A percentile compares a stretch with the other conserved stretches of the same genome.
Conservation (phyloP, 2,888 invertebrate species). For the Kryphioiulus occultus region DNA sequence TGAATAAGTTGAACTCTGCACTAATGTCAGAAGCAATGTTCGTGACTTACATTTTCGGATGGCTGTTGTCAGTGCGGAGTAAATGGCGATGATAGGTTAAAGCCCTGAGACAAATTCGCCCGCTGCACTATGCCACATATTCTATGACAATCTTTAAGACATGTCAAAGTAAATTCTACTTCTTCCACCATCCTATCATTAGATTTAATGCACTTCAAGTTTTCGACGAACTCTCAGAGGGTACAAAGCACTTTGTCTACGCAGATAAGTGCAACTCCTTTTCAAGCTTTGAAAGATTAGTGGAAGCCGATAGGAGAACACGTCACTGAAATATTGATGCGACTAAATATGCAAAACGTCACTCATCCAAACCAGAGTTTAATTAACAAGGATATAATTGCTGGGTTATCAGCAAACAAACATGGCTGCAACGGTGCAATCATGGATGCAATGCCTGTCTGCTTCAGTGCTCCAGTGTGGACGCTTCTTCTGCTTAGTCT, state of each 20-base stretch:
- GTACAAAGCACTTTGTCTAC: conserved; percentile 37
- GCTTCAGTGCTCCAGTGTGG: conserved; percentile 32
- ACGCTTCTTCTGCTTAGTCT: conserved; percentile 8
- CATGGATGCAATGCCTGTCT: conserved; percentile 24
- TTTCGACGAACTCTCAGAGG: conserved; percentile 34
- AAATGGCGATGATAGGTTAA: conserved; percentile 24
- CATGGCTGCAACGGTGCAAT: conserved; percentile 43
- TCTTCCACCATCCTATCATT: conserved; percentile 36
- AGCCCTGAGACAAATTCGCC: conserved; percentile 27
- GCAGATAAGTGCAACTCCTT: conserved; percentile 40
- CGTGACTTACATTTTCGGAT: not conserved
- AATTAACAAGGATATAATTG: conserved; percentile 47
- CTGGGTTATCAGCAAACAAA: conserved; percentile 41
- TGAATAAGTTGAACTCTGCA: conserved; percentile 25
- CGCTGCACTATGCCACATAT: conserved; percentile 13
- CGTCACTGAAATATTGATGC: conserved; percentile 32
- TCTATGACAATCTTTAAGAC: conserved; percentile 29
- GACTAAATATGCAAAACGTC: conserved; percentile 14
- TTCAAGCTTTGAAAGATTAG: conserved; percentile 13
- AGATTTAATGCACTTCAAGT: conserved; percentile 40
- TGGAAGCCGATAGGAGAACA: conserved; percentile 23
- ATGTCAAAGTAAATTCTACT: conserved; percentile 39
- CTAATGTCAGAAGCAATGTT: conserved; percentile 6
- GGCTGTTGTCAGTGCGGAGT: conserved; percentile 13
- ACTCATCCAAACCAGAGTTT: conserved; percentile 42